Percentiles rank a stretch among this genome's conserved stretches.
Evolutionary conservation across 2,113 vertebrate species (phyloP).

Genomic region (Gulo gulo): DNA sequence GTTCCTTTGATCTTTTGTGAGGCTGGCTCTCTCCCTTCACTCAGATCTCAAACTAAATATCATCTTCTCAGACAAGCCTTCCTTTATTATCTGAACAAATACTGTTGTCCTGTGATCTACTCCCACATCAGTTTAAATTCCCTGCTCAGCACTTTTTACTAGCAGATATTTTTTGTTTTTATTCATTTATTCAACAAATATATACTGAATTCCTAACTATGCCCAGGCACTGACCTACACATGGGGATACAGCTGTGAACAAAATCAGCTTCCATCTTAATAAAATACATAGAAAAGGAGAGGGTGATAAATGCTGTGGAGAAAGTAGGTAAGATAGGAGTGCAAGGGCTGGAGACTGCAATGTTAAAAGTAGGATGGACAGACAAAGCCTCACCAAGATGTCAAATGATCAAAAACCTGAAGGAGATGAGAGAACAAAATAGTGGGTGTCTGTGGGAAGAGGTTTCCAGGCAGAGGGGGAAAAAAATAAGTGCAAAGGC

Average conservation of each 20-base stretch:
- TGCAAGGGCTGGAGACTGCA: background rate
- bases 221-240: background rate
- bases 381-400: background rate
- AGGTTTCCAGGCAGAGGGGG: background rate
- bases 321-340: background rate
- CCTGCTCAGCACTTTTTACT: background rate
- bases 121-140: constrained; percentile 3
- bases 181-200: background rate
- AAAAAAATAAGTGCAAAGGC: background rate
- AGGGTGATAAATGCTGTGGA: background rate
- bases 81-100: background rate
- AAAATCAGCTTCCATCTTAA: background rate
- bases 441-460: background rate
- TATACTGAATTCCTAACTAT: background rate
- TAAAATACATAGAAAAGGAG: background rate
- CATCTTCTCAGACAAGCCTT: background rate
- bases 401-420: background rate
- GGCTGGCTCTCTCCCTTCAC: background rate
- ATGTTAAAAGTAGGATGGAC: background rate
- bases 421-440: background rate
- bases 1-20: background rate
- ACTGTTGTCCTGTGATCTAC: background rate
- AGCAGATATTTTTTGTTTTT: background rate
- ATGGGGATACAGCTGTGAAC: background rate
- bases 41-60: background rate